Conservation (phyloP, 2,797 vertebrate genomes). For the Sebastes melanostomus region DNA sequence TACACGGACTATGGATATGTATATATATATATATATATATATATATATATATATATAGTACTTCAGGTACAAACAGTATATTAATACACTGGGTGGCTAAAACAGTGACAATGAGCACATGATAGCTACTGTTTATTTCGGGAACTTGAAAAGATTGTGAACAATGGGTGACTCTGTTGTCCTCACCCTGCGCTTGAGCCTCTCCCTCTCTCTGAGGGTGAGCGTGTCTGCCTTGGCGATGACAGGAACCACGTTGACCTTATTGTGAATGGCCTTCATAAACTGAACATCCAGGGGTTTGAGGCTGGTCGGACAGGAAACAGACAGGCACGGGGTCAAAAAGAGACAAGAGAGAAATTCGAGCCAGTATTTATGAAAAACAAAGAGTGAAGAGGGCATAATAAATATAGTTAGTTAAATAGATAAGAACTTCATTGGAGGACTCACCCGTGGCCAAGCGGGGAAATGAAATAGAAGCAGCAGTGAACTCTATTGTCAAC, state of each 20-base stretch:
- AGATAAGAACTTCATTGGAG: neutral
- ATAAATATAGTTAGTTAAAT: neutral
- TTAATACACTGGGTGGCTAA: neutral
- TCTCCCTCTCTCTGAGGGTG: constrained; percentile 93
- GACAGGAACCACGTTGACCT: constrained; percentile 98
- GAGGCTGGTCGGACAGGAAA: constrained; percentile 79
- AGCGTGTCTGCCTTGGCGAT: constrained; percentile 98
- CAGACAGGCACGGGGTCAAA: neutral
- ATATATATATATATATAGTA: too few relatives aligned
- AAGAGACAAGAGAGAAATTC: neutral
- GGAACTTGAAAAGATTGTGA: constrained; percentile 31
- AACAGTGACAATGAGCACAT: neutral
- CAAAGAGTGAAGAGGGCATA: neutral
- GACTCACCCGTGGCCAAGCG: constrained; percentile 95
- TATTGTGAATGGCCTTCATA: constrained; percentile 99
- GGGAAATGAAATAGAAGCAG: constrained; percentile 99
- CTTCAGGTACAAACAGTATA: neutral
- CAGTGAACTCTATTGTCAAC: constrained; percentile 97
- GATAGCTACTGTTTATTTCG: constrained; percentile 17
- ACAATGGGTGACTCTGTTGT: constrained; percentile 28
- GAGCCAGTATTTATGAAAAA: neutral
- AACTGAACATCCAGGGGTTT: constrained; percentile 98
- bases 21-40: too few relatives aligned
- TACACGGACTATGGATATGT: too few relatives aligned
- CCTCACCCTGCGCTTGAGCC: constrained; percentile 95